Base-by-base conservation (phyloP, 1,140 invertebrate species). In the Drosophila sp. region DNA sequence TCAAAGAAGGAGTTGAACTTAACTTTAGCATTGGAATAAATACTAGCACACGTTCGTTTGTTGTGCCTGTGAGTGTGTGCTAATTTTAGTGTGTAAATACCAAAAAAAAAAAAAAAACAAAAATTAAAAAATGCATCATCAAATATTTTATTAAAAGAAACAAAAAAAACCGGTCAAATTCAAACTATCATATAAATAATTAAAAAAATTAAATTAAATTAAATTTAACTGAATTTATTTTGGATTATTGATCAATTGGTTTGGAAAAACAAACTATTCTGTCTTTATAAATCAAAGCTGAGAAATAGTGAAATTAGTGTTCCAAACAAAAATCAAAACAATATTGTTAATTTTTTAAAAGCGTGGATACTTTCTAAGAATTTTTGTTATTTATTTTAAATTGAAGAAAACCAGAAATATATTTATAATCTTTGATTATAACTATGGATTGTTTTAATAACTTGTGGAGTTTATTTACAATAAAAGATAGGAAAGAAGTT, bases 1-100 rank as follows among this genome's bases (percentile, higher is more conserved):
- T 41, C 1, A 41, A 41, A 41, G 11, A 41, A 41, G 40, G 40
- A 41, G n/a, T 41, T n/a, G 11, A 41, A 41, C 30, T 11, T n/a
- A 32, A 64, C 54, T 57, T 57, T 67, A 30, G 23, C 23, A 8
- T 30, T 17, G 3, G 33, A n/a, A 41, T 29, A 17, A 65, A 44
- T 17, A 54, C 27, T 11, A 54, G 27, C 30, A 38, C 33, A 38
- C 17, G 11, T 7, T 8, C 32, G 40, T 35, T 64, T 66, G 8
- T 60, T 41, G 30, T 72, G 47, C 23, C 41, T 65, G 47, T 47
- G 44, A 40, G 60, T 60, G 32, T 33, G 17, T 23, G 33, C 41
- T 0, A 27, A 17, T 2, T 62, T 27, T 5, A 7, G 25, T 17
- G n/a, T 56, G 38, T 40, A 73, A 60, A 65, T 8, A 41, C 2